A percentile compares a stretch with the other conserved stretches of the same genome.
phyloP scores from a whole-genome alignment of 1,140 invertebrate species.

The Dendrolimus punctatus region DNA sequence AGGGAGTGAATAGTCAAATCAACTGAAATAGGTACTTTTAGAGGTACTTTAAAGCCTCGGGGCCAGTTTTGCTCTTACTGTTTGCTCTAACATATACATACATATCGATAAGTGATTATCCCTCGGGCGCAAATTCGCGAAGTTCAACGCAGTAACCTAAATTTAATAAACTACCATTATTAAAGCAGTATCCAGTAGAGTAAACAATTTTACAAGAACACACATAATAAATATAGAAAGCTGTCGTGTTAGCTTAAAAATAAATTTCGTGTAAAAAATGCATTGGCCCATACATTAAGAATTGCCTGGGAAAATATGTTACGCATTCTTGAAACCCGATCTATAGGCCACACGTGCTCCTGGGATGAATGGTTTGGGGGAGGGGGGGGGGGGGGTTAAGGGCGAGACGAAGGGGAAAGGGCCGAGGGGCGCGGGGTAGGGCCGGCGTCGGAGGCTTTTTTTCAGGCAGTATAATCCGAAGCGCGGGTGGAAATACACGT shows the following conservation, averaged over 20 bases:
- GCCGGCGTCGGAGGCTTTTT: constrained; percentile 47
- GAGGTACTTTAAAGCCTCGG: no score
- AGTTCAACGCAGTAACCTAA: no score
- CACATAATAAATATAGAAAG: no score
- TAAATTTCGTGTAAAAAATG: neutral
- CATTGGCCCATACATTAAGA: constrained; percentile 5
- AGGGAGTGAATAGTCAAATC: no score
- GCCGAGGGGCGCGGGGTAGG: constrained; percentile 22
- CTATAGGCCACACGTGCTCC: constrained; percentile 54
- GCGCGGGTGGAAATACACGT: constrained; percentile 40
- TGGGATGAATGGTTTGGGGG: constrained; percentile 53
- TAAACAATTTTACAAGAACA: no score
- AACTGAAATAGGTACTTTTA: no score
- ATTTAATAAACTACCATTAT: no score
- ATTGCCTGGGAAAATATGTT: constrained; percentile 49
- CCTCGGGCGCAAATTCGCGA: no score
- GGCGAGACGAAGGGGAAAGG: constrained; percentile 4
- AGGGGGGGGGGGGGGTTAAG: constrained; percentile 18
- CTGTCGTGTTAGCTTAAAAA: neutral
- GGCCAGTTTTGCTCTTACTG: no score
- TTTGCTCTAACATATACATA: no score
- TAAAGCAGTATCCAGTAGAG: no score
- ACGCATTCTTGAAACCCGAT: constrained; percentile 48
- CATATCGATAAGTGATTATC: no score
- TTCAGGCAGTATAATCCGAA: constrained; percentile 53